Conservation (phyloP, 2,797 vertebrate genomes). For the Petrocephalus sullivani region DNA sequence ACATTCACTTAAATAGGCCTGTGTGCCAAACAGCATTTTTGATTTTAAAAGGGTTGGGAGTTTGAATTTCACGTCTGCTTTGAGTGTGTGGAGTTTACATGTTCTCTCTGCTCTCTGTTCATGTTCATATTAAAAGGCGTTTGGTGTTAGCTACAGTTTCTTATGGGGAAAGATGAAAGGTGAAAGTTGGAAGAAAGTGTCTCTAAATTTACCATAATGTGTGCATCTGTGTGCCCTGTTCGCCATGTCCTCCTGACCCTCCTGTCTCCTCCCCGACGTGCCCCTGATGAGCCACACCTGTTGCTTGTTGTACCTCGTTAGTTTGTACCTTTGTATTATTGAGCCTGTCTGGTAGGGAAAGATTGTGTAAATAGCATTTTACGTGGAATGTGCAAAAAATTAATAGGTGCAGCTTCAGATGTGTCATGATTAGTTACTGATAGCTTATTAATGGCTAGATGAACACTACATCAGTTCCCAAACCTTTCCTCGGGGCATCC, state of each 20-base stretch:
- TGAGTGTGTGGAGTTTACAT: not conserved
- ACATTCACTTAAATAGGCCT: not conserved
- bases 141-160: not conserved
- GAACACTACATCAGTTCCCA: not conserved
- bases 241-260: not conserved
- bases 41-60: not conserved
- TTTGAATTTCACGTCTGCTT: not conserved
- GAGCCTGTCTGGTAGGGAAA: not conserved
- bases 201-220: not conserved
- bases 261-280: not conserved
- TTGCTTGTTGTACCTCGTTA: not conserved
- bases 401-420: not conserved
- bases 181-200: not conserved
- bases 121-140: not conserved
- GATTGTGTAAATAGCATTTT: not conserved
- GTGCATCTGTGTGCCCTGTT: not conserved
- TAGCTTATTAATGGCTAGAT: not conserved
- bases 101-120: not conserved
- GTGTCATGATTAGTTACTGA: not conserved
- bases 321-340: not conserved
- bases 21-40: not conserved
- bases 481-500: not conserved
- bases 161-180: not conserved
- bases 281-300: not conserved
- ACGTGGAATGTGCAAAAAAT: not conserved